These are phyloP conservation scores for Halcyon malimbica DNA, from an alignment of 2,113 vertebrate genomes.

Conservation along the genomic window DNA sequence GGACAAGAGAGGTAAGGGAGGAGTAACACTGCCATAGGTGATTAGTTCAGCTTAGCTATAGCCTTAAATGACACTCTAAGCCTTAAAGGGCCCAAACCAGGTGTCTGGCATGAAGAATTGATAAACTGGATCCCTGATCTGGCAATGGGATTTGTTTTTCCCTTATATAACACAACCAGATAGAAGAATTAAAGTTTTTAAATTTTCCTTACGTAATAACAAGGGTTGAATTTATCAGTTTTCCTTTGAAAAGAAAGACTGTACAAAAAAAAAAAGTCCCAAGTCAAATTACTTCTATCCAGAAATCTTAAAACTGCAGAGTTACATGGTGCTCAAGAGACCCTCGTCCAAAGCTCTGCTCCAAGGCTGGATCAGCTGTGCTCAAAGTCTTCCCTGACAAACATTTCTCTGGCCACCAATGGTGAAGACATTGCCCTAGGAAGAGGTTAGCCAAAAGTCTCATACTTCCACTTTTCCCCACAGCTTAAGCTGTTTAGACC, in stretches of 20 bases:
- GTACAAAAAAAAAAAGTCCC: neutral
- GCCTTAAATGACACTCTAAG: neutral
- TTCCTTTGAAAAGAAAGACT: neutral
- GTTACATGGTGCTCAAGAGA: neutral
- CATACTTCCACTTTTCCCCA: neutral
- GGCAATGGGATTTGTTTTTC: neutral
- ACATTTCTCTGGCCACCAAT: neutral
- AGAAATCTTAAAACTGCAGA: neutral
- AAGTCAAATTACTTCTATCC: neutral
- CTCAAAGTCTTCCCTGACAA: neutral
- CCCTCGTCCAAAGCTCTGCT: neutral
- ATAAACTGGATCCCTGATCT: neutral
- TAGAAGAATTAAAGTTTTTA: neutral
- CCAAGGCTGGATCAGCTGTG: neutral
- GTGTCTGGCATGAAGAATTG: neutral
- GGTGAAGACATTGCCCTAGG: neutral
- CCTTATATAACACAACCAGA: neutral
- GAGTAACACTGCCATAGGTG: neutral
- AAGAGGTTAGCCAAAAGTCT: slow-evolving; percentile 16
- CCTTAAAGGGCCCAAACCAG: neutral
- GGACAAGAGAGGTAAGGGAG: neutral
- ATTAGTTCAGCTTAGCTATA: slow-evolving; percentile 10
- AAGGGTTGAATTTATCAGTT: neutral
- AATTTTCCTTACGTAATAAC: neutral
- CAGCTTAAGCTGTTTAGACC: neutral